These are phyloP conservation scores for Rhabdomys dilectus DNA, from an alignment of 2,113 vertebrate genomes.

Conservation along the genomic window DNA sequence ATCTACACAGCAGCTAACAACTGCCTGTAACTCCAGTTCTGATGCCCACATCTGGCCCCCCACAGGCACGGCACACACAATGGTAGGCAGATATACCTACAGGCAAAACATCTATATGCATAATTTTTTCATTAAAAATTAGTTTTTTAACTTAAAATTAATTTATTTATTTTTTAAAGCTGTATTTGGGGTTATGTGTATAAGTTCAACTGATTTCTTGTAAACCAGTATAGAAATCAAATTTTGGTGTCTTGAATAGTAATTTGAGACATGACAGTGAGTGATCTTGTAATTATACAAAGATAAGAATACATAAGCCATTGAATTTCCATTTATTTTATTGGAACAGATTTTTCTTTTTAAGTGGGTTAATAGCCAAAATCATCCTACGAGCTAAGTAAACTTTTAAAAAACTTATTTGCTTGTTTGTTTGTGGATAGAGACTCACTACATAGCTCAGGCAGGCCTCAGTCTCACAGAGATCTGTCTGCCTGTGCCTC, in stretches of 20 bases:
- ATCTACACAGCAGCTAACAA: background rate
- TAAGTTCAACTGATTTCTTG: background rate
- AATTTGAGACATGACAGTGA: background rate
- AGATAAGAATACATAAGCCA: background rate
- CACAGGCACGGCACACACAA: background rate
- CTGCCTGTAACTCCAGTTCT: background rate
- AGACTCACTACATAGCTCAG: background rate
- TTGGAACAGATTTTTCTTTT: background rate
- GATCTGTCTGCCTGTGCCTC: background rate
- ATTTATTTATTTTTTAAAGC: background rate
- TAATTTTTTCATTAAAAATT: background rate
- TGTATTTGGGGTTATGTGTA: background rate
- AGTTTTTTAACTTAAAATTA: background rate
- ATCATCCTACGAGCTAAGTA: conserved; percentile 9
- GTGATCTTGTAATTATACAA: background rate
- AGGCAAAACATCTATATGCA: background rate
- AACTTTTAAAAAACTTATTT: background rate
- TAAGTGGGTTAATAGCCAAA: background rate
- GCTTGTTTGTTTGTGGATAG: background rate
- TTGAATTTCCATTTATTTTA: background rate
- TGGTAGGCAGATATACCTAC: no score
- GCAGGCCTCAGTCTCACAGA: background rate
- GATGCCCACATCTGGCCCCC: background rate
- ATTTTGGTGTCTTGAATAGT: background rate
- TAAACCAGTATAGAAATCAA: conserved; percentile 10